Base-by-base conservation (phyloP, 2,888 invertebrate genomes). In the Laspeyria flexula region DNA sequence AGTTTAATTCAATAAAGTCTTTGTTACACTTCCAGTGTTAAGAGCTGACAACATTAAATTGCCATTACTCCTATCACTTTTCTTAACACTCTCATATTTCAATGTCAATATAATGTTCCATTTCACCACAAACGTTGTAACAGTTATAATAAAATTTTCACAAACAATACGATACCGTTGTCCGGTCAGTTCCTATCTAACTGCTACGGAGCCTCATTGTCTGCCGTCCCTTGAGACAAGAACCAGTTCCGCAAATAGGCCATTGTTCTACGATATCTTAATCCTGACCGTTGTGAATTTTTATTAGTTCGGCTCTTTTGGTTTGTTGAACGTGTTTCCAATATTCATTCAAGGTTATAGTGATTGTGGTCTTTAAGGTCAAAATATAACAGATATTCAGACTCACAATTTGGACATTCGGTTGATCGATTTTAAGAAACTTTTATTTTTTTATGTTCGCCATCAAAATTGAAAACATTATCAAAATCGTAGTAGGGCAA, bases 161-260 rank as follows among this genome's bases (percentile, higher is more conserved):
- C 12, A 12, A n/a, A 31, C 38, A 34, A 35, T 25, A 37, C 11
- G 21, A 25, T 12, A 46, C 52, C 60, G 64, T 63, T 67, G 64
- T 39, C 11, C 56, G 50, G 48, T 55, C 45, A 61, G 53, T 56
- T 66, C 55, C 62, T 49, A 54, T 59, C 60, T 54, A 55, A 58
- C 64, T 64, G 60, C 69, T 69, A 65, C 50, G 63, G 65, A 53
- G 65, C 68, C 63, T 65, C 58, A 71, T 75, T 75, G 75, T 71
- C 64, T 70, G 60, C 44, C 29, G 44, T 62, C 66, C 58, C 65
- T 18, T 18, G 41, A 16, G 30, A 30, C 60, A 54, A 52, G 55
- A 55, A 65, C 59, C 61, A 51, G 65, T 65, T 54, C 57, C 56
- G 59, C 65, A 73, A 77, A 79, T 78, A 69, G 72, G 65, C 71